These are phyloP conservation scores for Acrocyrtus sp. DNA, from an alignment of 2,888 invertebrate genomes.

Conservation along the genomic window DNA sequence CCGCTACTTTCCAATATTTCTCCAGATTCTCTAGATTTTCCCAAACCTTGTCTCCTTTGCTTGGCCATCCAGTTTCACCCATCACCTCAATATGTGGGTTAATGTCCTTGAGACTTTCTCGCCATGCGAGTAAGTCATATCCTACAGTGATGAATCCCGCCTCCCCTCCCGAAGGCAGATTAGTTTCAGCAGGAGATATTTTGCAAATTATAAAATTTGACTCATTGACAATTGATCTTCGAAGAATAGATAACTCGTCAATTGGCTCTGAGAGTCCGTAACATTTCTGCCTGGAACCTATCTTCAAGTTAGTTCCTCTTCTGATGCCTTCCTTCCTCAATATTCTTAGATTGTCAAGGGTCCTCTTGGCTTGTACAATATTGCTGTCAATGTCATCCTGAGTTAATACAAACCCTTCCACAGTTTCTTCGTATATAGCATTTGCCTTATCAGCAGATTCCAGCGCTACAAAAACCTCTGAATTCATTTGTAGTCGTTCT, in stretches of 20 bases:
- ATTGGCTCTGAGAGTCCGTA: not conserved
- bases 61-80: constrained; percentile 22
- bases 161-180: not conserved
- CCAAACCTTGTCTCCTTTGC: constrained; percentile 11
- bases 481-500: not conserved
- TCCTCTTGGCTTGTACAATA: not conserved
- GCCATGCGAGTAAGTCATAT: constrained; percentile 6
- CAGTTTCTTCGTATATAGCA: constrained; percentile 16
- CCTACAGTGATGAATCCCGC: constrained; percentile 12
- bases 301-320: not conserved
- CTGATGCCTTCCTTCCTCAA: not conserved
- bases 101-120: constrained; percentile 3
- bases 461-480: constrained; percentile 13
- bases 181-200: not conserved
- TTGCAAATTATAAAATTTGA: constrained; percentile 39
- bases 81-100: constrained; percentile 35
- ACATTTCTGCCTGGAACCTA: constrained; percentile 24
- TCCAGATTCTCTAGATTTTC: constrained; percentile 25
- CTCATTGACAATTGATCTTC: constrained; percentile 4
- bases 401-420: constrained; percentile 1
- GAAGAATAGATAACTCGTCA: not conserved
- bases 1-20: constrained; percentile 43
- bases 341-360: not conserved
- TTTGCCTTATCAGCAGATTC: constrained; percentile 31
- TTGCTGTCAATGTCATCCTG: not conserved